Evolutionary conservation across 1,140 invertebrate species (phyloP).

Genomic region (Lucilia sericata): DNA sequence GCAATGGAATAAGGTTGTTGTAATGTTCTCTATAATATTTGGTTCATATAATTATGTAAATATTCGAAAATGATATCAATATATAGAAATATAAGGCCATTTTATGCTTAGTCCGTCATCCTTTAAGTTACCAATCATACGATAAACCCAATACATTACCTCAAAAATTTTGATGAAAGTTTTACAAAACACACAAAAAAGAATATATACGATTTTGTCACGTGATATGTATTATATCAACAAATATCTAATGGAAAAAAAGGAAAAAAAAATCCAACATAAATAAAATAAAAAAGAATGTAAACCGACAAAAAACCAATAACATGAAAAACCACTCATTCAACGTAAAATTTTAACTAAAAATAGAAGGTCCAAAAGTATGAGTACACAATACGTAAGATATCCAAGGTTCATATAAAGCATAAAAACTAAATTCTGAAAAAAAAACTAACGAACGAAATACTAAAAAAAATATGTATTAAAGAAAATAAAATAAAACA

Average conservation of each 20-base stretch:
- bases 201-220: constrained; percentile 41
- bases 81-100: no score
- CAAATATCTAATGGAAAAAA: background rate
- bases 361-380: constrained; percentile 5
- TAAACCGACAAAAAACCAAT: constrained; percentile 8
- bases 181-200: background rate
- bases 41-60: no score
- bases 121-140: background rate
- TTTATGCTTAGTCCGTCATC: no score
- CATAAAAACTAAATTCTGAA: constrained; percentile 15
- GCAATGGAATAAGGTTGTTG: no score
- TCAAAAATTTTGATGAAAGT: background rate
- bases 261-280: background rate
- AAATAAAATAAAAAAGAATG: background rate
- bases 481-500: background rate
- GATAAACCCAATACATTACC: background rate
- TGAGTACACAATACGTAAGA: background rate
- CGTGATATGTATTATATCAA: constrained; percentile 18
- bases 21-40: no score
- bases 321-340: constrained; percentile 39
- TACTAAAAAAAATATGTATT: background rate
- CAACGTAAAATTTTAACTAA: background rate
- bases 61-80: no score
- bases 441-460: background rate
- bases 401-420: background rate